Conservation (phyloP, 2,113 vertebrate genomes). For the Catharus minimus region DNA sequence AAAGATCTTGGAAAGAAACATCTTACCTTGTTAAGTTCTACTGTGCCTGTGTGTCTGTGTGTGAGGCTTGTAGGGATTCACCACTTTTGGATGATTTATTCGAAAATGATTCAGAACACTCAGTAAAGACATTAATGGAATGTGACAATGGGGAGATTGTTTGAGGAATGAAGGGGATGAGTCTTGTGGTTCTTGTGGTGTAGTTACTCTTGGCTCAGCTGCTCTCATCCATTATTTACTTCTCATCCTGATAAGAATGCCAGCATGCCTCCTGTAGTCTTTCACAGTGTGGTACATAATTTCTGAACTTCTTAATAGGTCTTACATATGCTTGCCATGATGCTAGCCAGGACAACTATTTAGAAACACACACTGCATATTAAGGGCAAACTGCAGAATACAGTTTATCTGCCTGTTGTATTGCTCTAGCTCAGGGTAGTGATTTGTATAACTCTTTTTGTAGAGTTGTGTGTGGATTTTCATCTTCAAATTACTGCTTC, state of each 20-base stretch:
- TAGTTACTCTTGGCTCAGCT: not conserved
- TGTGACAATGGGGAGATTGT: not conserved
- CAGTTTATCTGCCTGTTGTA: not conserved
- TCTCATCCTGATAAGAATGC: not conserved
- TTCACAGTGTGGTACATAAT: not conserved
- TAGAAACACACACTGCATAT: not conserved
- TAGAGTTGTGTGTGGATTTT: not conserved
- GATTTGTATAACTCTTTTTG: not conserved
- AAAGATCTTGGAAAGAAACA: not conserved
- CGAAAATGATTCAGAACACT: not conserved
- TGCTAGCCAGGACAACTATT: not conserved
- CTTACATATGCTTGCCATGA: not conserved
- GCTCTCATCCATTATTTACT: conserved; percentile 3
- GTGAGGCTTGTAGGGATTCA: not conserved
- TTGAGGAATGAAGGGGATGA: not conserved
- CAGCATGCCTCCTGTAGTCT: not conserved
- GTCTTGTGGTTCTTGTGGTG: not conserved
- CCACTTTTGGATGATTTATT: not conserved
- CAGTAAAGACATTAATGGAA: not conserved
- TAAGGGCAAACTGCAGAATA: not conserved
- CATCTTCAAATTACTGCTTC: not conserved
- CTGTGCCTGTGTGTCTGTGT: not conserved
- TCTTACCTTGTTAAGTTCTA: not conserved
- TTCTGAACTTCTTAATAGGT: not conserved
- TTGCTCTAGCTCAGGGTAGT: not conserved